Evolutionary conservation across 2,113 vertebrate species (phyloP), one percentile per base, ranked within the genome.

Genomic region (Aythya baeri): DNA sequence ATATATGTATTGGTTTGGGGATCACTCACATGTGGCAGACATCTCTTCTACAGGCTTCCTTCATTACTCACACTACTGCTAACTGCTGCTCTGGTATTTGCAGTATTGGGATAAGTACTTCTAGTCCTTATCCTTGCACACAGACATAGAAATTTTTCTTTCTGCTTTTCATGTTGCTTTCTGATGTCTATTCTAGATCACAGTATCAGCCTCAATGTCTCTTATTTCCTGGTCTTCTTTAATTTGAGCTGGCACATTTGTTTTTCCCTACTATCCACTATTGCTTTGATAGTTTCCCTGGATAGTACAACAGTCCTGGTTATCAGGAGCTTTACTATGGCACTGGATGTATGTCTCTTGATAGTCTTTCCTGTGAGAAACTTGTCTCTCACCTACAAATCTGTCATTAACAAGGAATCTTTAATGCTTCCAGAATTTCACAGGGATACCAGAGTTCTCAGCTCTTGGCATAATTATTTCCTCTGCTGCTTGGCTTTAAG

Each of bases 1-100:
- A 74, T 38, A 80, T 23, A 50, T 7, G 2, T 50, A 41, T 21
- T 55, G 63, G 13, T 68, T 83, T 86, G 3, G 15, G 23, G 50
- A 73, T 38, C 0, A 0, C 9, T 66, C 18, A 34, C 38, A 66
- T 0, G 0, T 44, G 29, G 59, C 27, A 21, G 26, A 59, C 7
- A 34, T 15, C 59, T 49, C 20, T 77, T 85, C 14, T 46, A 31
- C 1, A 77, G 38, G 34, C 2, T 86, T 70, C 38, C 50, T 85
- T 73, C 11, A 26, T 46, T 71, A 43, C 6, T 15, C 17, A 57
- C 9, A 55, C 20, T 54, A 20, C 11, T 77, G 34, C 43, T 76
- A 49, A 46, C 6, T 1, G 2, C 22, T 65, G 2, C 15, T 18
- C 49, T 26, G 7, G 23, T 49, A 77, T 63, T 58, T 83, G 73